Evolutionary conservation across 2,113 vertebrate genomes (phyloP).

Genomic region (Onychostoma macrolepis): DNA sequence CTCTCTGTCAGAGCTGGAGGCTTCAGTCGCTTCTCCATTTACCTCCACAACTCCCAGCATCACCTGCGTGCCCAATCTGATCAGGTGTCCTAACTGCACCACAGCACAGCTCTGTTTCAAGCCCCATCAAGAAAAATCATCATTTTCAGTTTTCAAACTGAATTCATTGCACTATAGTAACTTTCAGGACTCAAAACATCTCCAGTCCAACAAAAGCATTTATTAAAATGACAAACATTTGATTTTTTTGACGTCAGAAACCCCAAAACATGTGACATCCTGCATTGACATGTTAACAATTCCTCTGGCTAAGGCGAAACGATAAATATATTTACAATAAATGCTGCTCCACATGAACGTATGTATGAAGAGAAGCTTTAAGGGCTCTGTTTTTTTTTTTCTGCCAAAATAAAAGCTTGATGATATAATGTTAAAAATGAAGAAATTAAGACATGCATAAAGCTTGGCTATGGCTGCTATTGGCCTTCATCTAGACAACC

Average conservation of each 20-base stretch:
- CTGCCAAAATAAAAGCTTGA: too few species aligned
- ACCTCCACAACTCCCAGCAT: conserved; percentile 95
- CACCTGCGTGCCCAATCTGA: conserved; percentile 96
- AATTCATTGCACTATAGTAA: neutral
- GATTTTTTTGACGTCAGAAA: neutral
- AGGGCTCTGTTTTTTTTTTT: neutral
- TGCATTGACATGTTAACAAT: neutral
- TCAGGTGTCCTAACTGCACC: conserved; percentile 78
- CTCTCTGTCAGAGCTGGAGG: conserved; percentile 95
- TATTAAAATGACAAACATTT: neutral
- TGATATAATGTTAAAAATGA: too few species aligned
- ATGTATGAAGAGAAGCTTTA: neutral
- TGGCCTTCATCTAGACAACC: too few species aligned
- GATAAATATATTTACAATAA: neutral
- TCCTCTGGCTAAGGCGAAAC: too few species aligned
- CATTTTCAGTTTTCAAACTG: neutral
- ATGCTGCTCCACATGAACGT: neutral
- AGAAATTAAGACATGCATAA: neutral
- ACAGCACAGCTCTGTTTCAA: neutral
- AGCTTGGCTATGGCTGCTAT: too few species aligned
- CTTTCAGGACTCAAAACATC: neutral
- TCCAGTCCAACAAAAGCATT: neutral
- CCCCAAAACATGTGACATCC: neutral
- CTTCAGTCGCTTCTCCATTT: conserved; percentile 96
- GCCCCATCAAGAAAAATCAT: neutral